Evolutionary conservation across 2,888 invertebrate species (phyloP), one percentile per base, ranked within the genome.

Genomic region (Patella ulyssiponensis): DNA sequence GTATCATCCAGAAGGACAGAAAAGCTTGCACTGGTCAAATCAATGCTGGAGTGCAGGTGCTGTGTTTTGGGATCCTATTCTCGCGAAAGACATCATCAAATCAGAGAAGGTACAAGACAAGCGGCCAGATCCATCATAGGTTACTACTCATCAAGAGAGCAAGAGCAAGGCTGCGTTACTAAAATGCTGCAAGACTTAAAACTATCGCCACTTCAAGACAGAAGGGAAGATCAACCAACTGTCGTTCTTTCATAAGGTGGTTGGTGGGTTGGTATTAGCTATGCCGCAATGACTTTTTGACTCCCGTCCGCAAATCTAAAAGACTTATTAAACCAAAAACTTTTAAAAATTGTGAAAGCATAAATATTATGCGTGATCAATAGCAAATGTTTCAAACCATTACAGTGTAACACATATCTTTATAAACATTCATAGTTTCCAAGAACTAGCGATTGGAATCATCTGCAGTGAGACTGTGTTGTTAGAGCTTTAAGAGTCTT

Each of bases 51-150:
- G 44, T 76, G 70, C 52, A 71, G 70, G n/a, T 2, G 27, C 53
- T 15, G 53, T 27, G 11, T n/a, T 70, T 17, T 76, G 71, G 76
- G 69, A 56, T 58, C 76, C 58, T 3, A 58, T 71, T 51, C n/a
- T 54, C n/a, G 53, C 56, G 15, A 27, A 71, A 33, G 76, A 76
- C n/a, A 44, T 33, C 11, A 20, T 27, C 58, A 12, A 4, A 44
- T 27, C 71, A 54, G 71, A 76, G 7, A 9, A 15, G 23, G 12
- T 54, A 23, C 70, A 71, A 14, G 33, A 33, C 33, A 33, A 33
- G 4, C 33, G 33, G 33, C 3, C 33, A 33, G 0, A 3, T 33
- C 4, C 33, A 33, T 33, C 3, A 33, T 3, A 2, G 33, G 33
- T 33, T 58, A 74, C 33, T 74, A 74, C 52, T 17, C 20, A 44